Percentiles rank a stretch among this genome's conserved stretches.
Conservation (phyloP, 2,113 vertebrate genomes). For the Perccottus glenii region DNA sequence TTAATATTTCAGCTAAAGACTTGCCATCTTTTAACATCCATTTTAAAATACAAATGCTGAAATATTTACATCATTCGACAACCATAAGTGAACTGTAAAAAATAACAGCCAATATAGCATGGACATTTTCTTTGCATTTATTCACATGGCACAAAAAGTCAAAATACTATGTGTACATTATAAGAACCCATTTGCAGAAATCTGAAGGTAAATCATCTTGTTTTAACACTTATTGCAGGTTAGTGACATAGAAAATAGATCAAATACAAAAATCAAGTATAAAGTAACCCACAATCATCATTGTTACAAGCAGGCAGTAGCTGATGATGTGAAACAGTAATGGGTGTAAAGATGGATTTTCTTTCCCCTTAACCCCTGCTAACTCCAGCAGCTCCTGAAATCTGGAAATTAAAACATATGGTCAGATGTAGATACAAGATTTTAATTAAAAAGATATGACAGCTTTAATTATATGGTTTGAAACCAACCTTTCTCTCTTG, state of each 20-base stretch:
- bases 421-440: neutral
- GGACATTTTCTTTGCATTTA: neutral
- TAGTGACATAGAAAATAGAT: neutral
- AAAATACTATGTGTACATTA: too few relatives aligned
- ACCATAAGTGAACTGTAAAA: too few relatives aligned
- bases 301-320: neutral
- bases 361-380: conserved; percentile 11
- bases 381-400: conserved; percentile 26
- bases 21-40: neutral
- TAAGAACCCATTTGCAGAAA: too few relatives aligned
- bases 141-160: too few relatives aligned
- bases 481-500: conserved; percentile 65
- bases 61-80: neutral
- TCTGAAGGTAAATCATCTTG: too few relatives aligned
- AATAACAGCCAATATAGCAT: too few relatives aligned
- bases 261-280: neutral
- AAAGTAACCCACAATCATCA: neutral
- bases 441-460: neutral
- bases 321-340: conserved; percentile 6
- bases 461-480: too few relatives aligned
- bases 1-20: neutral
- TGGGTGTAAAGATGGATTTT: neutral
- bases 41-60: neutral
- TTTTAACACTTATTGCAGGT: neutral
- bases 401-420: conserved; percentile 37